Evolutionary conservation across 2,113 vertebrate species (phyloP).

Genomic region (Microcebus lehilahytsara): DNA sequence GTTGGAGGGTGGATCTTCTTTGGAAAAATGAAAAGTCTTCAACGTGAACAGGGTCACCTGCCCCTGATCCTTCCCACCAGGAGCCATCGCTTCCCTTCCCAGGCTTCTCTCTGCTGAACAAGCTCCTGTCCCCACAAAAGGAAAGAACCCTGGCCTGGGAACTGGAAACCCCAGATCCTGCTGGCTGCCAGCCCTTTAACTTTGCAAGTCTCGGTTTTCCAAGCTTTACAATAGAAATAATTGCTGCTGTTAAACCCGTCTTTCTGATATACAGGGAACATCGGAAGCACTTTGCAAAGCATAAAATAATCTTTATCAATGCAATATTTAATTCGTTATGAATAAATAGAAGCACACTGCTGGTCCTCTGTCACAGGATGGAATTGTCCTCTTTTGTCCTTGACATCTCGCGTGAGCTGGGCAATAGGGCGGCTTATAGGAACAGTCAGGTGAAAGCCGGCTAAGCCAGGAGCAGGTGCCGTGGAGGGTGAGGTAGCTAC

Average conservation of each 20-base stretch:
- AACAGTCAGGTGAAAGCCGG: not conserved
- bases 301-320: not conserved
- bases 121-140: not conserved
- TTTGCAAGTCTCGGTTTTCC: not conserved
- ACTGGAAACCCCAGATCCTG: not conserved
- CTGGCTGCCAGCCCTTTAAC: not conserved
- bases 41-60: no score
- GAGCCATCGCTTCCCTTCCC: fast-evolving
- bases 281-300: not conserved
- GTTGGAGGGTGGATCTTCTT: not conserved
- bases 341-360: not conserved
- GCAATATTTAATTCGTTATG: no score
- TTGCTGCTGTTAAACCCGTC: not conserved
- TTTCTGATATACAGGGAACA: fast-evolving
- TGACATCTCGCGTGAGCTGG: fast-evolving
- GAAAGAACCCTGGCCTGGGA: no score
- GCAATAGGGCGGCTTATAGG: not conserved
- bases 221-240: not conserved
- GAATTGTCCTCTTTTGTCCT: no score
- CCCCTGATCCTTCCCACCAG: no score
- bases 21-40: not conserved
- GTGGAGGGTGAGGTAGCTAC: fast-evolving
- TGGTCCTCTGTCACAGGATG: fast-evolving
- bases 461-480: not conserved
- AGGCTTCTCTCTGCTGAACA: not conserved